These are phyloP conservation scores for Schizaphis graminum DNA, from an alignment of 2,888 invertebrate species.

Conservation along the genomic window DNA sequence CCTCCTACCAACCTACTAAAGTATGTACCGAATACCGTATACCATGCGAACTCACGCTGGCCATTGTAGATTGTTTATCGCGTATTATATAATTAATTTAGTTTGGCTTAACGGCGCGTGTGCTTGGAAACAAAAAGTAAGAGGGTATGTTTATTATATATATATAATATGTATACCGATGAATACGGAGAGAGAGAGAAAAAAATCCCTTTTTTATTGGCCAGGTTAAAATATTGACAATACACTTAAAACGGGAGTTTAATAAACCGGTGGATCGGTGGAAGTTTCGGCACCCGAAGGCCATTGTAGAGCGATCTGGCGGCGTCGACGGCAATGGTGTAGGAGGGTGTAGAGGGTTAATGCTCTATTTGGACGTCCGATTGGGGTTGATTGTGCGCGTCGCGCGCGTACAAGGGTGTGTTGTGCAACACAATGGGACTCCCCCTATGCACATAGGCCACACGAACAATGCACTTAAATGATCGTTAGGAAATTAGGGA, in stretches of 20 bases:
- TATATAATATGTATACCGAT: not conserved
- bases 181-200: not conserved
- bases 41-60: not conserved
- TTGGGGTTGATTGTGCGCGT: slow-evolving; percentile 68
- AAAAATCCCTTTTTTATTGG: slow-evolving; percentile 64
- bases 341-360: slow-evolving; percentile 69
- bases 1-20: not conserved
- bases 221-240: slow-evolving; percentile 65
- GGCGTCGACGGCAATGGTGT: not conserved
- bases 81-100: slow-evolving; percentile 62
- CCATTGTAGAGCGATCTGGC: slow-evolving; percentile 41
- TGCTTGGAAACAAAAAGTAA: slow-evolving; percentile 37
- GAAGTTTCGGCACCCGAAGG: slow-evolving; percentile 63
- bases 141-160: not conserved
- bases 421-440: slow-evolving; percentile 66
- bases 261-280: slow-evolving; percentile 63
- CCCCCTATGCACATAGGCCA: slow-evolving; percentile 67
- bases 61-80: slow-evolving; percentile 50
- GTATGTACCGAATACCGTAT: not conserved
- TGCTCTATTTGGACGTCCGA: slow-evolving; percentile 69
- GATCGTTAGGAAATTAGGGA: slow-evolving; percentile 69
- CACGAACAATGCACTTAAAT: slow-evolving; percentile 70
- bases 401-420: slow-evolving; percentile 68
- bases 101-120: slow-evolving; percentile 63
- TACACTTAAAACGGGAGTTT: slow-evolving; percentile 65